phyloP scores from a whole-genome alignment of 2,113 vertebrate species.

The Sorex fumeus region DNA sequence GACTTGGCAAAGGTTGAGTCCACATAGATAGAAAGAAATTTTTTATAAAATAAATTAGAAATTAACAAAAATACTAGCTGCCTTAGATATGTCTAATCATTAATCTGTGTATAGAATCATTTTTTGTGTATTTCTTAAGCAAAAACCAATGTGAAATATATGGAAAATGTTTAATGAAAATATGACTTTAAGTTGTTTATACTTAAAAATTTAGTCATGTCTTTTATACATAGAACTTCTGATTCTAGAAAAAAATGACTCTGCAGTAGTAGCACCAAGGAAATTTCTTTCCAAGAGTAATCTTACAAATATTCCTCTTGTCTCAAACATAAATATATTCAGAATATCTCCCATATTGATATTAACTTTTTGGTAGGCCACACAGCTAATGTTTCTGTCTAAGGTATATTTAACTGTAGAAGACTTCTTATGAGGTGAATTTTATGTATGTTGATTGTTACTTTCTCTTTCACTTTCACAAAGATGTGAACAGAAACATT shows the following conservation, averaged over 20 bases:
- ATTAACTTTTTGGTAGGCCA: neutral
- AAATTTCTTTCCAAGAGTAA: neutral
- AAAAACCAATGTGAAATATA: neutral
- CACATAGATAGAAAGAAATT: conserved; percentile 33
- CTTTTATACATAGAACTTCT: neutral
- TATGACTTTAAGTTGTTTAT: neutral
- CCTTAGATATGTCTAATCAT: conserved; percentile 22
- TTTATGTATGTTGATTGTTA: neutral
- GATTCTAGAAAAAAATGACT: neutral
- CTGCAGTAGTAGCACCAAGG: neutral
- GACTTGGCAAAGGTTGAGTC: neutral
- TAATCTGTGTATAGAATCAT: conserved; percentile 6
- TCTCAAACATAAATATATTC: neutral
- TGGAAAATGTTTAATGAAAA: neutral
- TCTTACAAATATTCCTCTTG: neutral
- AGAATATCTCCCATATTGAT: neutral
- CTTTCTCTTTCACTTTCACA: neutral
- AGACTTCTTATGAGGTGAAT: conserved; percentile 19
- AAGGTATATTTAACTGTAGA: neutral
- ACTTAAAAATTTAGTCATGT: neutral
- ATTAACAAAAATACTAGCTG: conserved; percentile 27
- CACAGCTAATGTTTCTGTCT: neutral
- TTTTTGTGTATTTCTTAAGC: neutral
- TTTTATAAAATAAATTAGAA: neutral
- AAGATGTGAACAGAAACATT: conserved; percentile 18